Evolutionary conservation across 2,113 vertebrate species (phyloP).

Genomic region (Rhinoptilus africanus): DNA sequence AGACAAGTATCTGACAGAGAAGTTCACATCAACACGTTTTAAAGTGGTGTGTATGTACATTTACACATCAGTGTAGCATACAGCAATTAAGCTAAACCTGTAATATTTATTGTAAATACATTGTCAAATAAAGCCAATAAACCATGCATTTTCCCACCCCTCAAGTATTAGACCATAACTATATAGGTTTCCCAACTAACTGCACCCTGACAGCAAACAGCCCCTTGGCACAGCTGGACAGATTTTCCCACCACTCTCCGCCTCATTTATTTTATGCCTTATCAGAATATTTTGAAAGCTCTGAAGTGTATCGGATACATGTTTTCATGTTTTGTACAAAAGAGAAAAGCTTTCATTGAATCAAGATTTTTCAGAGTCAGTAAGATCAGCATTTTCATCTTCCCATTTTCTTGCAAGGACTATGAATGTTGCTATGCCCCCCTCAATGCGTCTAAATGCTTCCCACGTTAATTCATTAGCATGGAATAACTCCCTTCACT

Average conservation of each 20-base stretch:
- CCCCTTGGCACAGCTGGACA: not conserved
- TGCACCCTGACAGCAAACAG: not conserved
- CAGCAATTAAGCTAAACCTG: not conserved
- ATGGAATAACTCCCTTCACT: not conserved
- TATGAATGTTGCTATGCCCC: not conserved
- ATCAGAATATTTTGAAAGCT: not conserved
- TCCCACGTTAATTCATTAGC: not conserved
- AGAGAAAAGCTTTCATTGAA: not conserved
- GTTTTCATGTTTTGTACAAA: not conserved
- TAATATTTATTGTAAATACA: not conserved
- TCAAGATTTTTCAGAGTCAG: not conserved
- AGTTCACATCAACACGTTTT: not conserved
- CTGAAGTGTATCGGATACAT: not conserved
- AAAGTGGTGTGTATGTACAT: not conserved
- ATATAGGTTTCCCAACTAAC: not conserved
- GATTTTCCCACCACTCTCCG: not conserved
- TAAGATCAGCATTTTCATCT: not conserved
- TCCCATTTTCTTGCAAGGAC: not conserved
- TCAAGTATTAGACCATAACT: not conserved
- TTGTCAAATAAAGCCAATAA: not conserved
- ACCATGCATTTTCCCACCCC: not conserved
- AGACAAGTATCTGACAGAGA: not conserved
- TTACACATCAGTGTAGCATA: not conserved
- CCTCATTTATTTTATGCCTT: not conserved
- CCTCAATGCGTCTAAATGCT: not conserved